Evolutionary conservation across 2,888 invertebrate genomes (phyloP).

Genomic region (Xanthorhoe designata): DNA sequence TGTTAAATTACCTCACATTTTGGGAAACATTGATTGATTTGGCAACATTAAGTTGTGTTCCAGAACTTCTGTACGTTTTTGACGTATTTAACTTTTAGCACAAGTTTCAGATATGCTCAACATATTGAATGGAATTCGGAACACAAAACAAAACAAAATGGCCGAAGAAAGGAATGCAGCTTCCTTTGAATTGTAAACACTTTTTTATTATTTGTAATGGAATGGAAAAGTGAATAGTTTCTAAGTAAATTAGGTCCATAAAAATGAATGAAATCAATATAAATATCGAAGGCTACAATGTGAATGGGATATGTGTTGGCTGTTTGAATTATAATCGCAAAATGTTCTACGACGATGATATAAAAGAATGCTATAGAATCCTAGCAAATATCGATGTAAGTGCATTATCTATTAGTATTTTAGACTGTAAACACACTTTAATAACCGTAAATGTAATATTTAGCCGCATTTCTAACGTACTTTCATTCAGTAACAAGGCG

Average conservation of each 20-base stretch:
- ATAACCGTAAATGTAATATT: background rate
- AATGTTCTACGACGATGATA: slow-evolving; percentile 67
- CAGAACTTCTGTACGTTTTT: background rate
- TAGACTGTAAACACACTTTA: background rate
- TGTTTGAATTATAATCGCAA: slow-evolving; percentile 77
- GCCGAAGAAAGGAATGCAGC: slow-evolving; percentile 78
- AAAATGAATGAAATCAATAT: slow-evolving; percentile 79
- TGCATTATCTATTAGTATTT: slow-evolving; percentile 28
- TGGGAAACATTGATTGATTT: background rate
- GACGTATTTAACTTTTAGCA: background rate
- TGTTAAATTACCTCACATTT: background rate
- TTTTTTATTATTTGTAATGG: slow-evolving; percentile 45
- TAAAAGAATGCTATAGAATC: slow-evolving; percentile 67
- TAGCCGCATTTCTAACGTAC: background rate
- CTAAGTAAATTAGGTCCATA: slow-evolving; percentile 23
- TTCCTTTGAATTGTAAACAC: slow-evolving; percentile 60
- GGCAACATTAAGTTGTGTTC: slow-evolving; percentile 5
- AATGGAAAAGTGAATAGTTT: background rate
- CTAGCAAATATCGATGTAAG: slow-evolving; percentile 77
- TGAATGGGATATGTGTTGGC: slow-evolving; percentile 79
- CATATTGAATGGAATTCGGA: background rate
- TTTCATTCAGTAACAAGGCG: slow-evolving; percentile 49
- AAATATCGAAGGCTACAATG: slow-evolving; percentile 81
- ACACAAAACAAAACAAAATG: slow-evolving; percentile 62
- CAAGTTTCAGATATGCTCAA: background rate